These are phyloP conservation scores for Steatocranus sp. DNA, from an alignment of 2,797 vertebrate species.

Conservation along the genomic window DNA sequence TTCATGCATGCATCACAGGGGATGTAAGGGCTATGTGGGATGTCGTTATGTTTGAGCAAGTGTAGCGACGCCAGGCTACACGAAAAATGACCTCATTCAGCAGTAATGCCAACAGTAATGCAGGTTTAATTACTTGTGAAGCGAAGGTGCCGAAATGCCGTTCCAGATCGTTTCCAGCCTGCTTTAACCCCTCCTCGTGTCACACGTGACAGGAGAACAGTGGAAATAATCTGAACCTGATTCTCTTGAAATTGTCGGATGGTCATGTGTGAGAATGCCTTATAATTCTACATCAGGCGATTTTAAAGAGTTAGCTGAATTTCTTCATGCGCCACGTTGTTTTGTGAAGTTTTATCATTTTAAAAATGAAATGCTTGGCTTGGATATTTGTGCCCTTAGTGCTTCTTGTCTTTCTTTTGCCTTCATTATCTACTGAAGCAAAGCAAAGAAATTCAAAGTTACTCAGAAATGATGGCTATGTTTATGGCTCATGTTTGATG, in stretches of 20 bases:
- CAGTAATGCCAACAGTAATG: background rate
- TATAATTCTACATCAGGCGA: background rate
- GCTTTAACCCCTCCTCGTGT: background rate
- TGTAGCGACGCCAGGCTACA: rapidly evolving
- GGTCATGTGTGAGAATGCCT: background rate
- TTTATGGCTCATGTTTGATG: background rate
- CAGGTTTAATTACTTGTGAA: background rate
- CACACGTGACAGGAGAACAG: background rate
- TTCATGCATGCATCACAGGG: background rate
- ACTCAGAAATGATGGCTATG: rapidly evolving
- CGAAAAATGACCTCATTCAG: background rate
- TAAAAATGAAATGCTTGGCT: background rate
- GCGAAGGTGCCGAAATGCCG: background rate
- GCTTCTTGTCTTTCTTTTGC: background rate
- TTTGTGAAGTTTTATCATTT: background rate
- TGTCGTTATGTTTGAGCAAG: background rate
- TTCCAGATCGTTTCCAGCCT: rapidly evolving
- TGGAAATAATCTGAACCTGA: background rate
- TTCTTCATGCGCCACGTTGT: background rate
- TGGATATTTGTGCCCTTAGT: background rate
- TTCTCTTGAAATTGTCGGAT: background rate
- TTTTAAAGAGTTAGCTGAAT: rapidly evolving
- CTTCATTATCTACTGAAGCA: background rate
- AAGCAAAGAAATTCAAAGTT: background rate
- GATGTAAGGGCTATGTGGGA: background rate